A percentile compares a stretch with the other conserved stretches of the same genome.
Evolutionary conservation across 2,113 vertebrate species (phyloP).

Genomic region (Apistogramma diplotaenia): DNA sequence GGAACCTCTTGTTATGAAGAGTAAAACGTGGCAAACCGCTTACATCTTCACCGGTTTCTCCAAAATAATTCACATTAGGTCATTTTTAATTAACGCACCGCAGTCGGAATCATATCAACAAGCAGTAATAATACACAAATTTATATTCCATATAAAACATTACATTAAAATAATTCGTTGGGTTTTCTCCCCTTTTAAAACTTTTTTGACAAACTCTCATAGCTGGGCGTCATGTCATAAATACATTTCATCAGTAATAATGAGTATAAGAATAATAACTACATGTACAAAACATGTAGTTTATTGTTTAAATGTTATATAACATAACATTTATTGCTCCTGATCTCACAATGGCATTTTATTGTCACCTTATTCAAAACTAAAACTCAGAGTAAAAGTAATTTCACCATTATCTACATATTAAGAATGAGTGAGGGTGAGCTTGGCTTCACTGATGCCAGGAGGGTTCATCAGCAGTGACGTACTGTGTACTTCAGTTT

Average conservation of each 20-base stretch:
- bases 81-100: accelerated
- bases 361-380: not conserved
- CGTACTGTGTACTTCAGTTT: not conserved
- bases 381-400: accelerated
- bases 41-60: not conserved
- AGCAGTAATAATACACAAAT: accelerated
- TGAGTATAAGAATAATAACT: too few relatives aligned
- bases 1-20: not conserved
- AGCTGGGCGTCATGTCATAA: not conserved
- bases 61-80: accelerated
- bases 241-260: not conserved
- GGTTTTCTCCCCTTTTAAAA: too few relatives aligned
- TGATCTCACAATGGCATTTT: accelerated
- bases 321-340: too few relatives aligned
- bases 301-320: too few relatives aligned
- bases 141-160: too few relatives aligned
- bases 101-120: not conserved
- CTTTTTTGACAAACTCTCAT: too few relatives aligned
- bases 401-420: not conserved
- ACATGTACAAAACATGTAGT: too few relatives aligned
- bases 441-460: not conserved
- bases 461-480: not conserved
- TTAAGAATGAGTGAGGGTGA: not conserved
- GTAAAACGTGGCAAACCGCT: not conserved
- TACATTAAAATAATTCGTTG: too few relatives aligned